Evolutionary conservation across 2,113 vertebrate species (phyloP), one percentile per base, ranked within the genome.

Genomic region (Procapra przewalskii): DNA sequence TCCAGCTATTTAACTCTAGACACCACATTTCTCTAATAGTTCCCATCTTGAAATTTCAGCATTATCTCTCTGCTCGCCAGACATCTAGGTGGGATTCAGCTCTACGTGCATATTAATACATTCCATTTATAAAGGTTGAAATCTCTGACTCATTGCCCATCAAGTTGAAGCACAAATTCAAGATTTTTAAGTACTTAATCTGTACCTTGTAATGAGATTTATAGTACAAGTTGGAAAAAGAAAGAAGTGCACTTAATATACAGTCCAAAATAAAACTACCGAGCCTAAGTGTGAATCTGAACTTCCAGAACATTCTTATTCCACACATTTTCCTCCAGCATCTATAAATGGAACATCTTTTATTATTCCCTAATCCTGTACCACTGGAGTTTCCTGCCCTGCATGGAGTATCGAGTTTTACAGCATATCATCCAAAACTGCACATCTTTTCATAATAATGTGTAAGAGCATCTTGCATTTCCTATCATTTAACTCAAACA

Each of bases 171-270:
- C 64, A 98, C 82, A 96, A 94, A 97, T 97, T 96, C 31, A 94
- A 97, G 86, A 96, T 57, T 96, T 98, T 97, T 98, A 98, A 98
- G 96, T 97, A 97, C 83, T 98, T 97, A 96, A 96, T 97, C 96
- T 97, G 83, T 83, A 96, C 96, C 87, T 79, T 92, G 93, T 90
- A 97, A 98, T 98, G 94, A 98, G 96, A 97, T 97, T 97, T 97
- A 81, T 94, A 95, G 94, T 90, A 75, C 77, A 96, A 93, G 45
- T 52, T 33, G 36, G 93, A 94, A 94, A 98, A 96, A 98, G 91
- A 97, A 84, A 83, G 36, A 95, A 95, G 71, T 57, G 13, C 48
- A 43, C 87, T 98, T 90, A 93, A 60, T 89, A 90, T 84, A 88
- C 1, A 40, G n/a, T 92, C 83, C 62, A 95, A 97, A 98, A 97